Conservation (phyloP, 2,113 vertebrate species). For the Entelurus aequoreus region DNA sequence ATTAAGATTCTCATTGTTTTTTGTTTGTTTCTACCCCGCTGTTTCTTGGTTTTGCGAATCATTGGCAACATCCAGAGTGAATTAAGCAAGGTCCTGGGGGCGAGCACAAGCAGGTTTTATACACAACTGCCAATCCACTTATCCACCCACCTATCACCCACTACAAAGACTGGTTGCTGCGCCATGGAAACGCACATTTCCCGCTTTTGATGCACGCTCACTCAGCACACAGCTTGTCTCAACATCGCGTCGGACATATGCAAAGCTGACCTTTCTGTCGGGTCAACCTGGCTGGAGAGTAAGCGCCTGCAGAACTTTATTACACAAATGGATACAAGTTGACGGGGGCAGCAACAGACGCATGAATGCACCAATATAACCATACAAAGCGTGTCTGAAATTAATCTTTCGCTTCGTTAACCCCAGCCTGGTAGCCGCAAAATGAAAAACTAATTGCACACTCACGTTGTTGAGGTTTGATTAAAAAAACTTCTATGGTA, state of each 20-base stretch:
- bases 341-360: constrained; percentile 12
- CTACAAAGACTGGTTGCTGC: constrained; percentile 45
- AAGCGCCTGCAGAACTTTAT: neutral
- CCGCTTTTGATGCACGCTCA: constrained; percentile 18
- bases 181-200: constrained; percentile 47
- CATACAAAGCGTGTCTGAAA: constrained; percentile 48
- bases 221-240: constrained; percentile 16
- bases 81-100: constrained; percentile 63
- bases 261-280: neutral
- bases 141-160: constrained; percentile 66
- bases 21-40: constrained; percentile 7
- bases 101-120: constrained; percentile 63
- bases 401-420: constrained; percentile 43
- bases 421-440: constrained; percentile 26
- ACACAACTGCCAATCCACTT: constrained; percentile 69
- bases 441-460: constrained; percentile 45
- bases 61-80: constrained; percentile 55
- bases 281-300: constrained; percentile 6
- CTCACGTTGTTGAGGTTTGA: constrained; percentile 27
- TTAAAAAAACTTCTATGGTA: constrained; percentile 18
- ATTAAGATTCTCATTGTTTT: constrained; percentile 26
- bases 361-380: constrained; percentile 25
- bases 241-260: neutral
- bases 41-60: constrained; percentile 40
- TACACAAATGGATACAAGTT: constrained; percentile 16